These are phyloP conservation scores for Urosaurus nigricauda DNA, from an alignment of 2,797 vertebrate genomes.

Conservation along the genomic window DNA sequence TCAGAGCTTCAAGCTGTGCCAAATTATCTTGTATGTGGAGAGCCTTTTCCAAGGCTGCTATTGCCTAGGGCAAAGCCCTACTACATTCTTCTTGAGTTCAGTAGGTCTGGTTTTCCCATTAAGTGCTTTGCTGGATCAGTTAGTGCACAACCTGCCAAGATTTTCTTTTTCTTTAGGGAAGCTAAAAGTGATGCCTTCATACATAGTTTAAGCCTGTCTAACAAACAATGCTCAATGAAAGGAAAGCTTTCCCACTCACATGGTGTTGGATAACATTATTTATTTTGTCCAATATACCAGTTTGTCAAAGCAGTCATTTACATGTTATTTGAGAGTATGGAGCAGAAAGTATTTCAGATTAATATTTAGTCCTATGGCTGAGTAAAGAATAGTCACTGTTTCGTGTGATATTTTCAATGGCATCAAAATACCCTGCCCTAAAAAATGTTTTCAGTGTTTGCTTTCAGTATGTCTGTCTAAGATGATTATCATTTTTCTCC, in stretches of 20 bases:
- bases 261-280: conserved; percentile 30
- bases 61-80: conserved; percentile 30
- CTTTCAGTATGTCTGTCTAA: not conserved
- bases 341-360: conserved; percentile 59
- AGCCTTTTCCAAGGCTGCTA: conserved; percentile 32
- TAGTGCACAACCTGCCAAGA: conserved; percentile 3
- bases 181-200: conserved; percentile 19
- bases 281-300: conserved; percentile 12
- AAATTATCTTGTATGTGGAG: conserved; percentile 22
- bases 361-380: conserved; percentile 43
- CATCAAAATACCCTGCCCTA: not conserved
- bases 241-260: not conserved
- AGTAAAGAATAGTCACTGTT: conserved; percentile 14
- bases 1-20: conserved; percentile 27
- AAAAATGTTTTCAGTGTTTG: not conserved
- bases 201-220: conserved; percentile 11
- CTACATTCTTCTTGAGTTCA: conserved; percentile 22
- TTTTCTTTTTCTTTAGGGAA: conserved; percentile 10
- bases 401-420: conserved; percentile 11
- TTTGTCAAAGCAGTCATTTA: conserved; percentile 63
- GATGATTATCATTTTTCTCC: not conserved
- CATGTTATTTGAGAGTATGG: conserved; percentile 45
- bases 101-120: conserved; percentile 31
- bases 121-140: conserved; percentile 24
- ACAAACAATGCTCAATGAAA: not conserved